These are phyloP conservation scores for Tetranychus urticae DNA, from an alignment of 1,140 invertebrate genomes.

Conservation along the genomic window DNA sequence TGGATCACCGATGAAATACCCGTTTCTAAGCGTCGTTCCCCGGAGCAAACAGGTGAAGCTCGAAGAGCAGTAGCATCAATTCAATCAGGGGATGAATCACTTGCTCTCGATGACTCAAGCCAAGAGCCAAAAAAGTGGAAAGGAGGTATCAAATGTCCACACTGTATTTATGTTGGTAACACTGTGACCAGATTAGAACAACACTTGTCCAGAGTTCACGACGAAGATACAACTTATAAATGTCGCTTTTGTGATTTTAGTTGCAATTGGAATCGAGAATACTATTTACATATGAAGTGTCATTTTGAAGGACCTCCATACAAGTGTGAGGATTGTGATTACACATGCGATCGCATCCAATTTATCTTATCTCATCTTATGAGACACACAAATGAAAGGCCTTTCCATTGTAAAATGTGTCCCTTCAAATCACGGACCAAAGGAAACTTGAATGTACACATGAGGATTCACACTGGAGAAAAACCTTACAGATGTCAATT, in stretches of 20 bases:
- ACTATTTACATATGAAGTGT: constrained; percentile 35
- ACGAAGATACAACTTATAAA: constrained; percentile 31
- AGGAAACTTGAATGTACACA: constrained; percentile 25
- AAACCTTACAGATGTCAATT: constrained; percentile 22
- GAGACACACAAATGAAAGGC: constrained; percentile 27
- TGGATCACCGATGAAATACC: constrained; percentile 15
- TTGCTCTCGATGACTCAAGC: not conserved
- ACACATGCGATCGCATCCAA: constrained; percentile 26
- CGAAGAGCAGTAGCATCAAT: too few relatives aligned
- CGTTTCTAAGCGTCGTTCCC: not conserved
- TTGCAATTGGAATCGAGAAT: constrained; percentile 35
- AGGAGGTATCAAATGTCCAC: constrained; percentile 25
- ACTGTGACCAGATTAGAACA: constrained; percentile 24
- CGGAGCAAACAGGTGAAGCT: not conserved
- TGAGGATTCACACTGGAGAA: constrained; percentile 23
- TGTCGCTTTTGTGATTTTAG: constrained; percentile 37
- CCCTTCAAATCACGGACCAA: constrained; percentile 22
- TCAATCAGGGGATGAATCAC: not conserved
- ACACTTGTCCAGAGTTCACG: constrained; percentile 28
- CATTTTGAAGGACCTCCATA: constrained; percentile 37
- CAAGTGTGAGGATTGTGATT: constrained; percentile 34
- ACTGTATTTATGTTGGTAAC: constrained; percentile 27
- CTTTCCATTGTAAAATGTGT: constrained; percentile 26
- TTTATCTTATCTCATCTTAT: constrained; percentile 29
- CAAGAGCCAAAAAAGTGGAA: constrained; percentile 5